A percentile compares a stretch with the other conserved stretches of the same genome.
Evolutionary conservation across 1,140 invertebrate genomes (phyloP).

Genomic region (Plectus sambesii): DNA sequence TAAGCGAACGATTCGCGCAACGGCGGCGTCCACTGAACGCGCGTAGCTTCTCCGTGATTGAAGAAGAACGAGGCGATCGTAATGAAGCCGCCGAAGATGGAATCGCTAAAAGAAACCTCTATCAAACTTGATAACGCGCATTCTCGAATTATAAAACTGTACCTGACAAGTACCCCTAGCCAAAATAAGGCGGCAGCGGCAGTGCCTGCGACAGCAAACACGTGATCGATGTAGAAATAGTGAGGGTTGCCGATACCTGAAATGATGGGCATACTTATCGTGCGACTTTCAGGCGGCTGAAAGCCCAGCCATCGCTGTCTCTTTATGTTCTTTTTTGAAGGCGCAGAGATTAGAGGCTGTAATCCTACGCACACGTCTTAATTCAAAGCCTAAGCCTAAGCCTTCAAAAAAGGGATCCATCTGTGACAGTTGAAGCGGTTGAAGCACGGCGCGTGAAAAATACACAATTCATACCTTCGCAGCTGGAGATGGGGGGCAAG

Average conservation of each 20-base stretch:
- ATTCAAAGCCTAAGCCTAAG: no score
- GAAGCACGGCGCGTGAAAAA: no score
- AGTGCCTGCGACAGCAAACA: conserved; percentile 36
- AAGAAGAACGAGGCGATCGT: conserved; percentile 60
- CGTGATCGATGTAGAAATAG: conserved; percentile 40
- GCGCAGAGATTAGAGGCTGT: no score
- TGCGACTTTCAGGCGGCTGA: no score
- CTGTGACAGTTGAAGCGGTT: no score
- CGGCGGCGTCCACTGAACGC: conserved; percentile 72
- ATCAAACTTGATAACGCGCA: no score
- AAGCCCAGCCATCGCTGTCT: no score
- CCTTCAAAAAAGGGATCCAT: no score
- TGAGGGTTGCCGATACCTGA: conserved; percentile 39
- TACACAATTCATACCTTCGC: conserved; percentile 52
- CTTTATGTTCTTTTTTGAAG: no score
- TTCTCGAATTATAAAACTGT: background rate
- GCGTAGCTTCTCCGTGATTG: conserved; percentile 65
- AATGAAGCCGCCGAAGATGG: conserved; percentile 59
- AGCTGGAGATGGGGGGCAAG: conserved; percentile 59
- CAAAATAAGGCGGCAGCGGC: conserved; percentile 35
- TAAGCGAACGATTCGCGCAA: conserved; percentile 69
- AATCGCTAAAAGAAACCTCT: conserved; percentile 51
- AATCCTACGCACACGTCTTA: no score
- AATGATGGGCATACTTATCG: no score
- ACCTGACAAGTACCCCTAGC: conserved; percentile 36